Evolutionary conservation across 2,888 invertebrate genomes (phyloP).

Genomic region (Drosophila meridiana): DNA sequence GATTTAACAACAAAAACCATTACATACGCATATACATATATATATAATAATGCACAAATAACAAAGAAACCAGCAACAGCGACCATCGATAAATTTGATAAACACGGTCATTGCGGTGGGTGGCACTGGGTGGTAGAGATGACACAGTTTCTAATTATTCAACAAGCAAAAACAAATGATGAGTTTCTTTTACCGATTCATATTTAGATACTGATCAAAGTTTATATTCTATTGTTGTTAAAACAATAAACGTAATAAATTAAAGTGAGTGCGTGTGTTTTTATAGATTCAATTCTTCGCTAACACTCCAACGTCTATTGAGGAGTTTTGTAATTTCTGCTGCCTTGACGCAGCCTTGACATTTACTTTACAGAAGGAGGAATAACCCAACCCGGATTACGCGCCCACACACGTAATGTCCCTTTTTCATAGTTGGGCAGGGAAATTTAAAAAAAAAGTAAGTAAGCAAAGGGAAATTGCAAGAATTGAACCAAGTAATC

Average conservation of each 20-base stretch:
- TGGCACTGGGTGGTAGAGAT: not conserved
- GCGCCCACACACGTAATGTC: not conserved
- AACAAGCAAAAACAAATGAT: not conserved
- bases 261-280: not conserved
- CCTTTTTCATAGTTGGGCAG: conserved; percentile 11
- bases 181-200: not conserved
- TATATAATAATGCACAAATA: not conserved
- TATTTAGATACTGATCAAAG: not conserved
- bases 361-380: conserved; percentile 39
- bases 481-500: conserved; percentile 28
- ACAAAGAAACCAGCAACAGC: conserved; percentile 11
- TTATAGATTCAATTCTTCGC: not conserved
- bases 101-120: conserved; percentile 22
- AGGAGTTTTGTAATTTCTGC: conserved; percentile 13
- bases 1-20: conserved; percentile 61
- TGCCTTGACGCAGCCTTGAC: conserved; percentile 62
- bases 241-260: not conserved
- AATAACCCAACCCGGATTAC: not conserved
- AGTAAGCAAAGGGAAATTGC: not conserved
- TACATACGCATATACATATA: not conserved
- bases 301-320: not conserved
- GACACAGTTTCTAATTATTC: not conserved
- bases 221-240: not conserved
- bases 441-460: not conserved
- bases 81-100: conserved; percentile 28